phyloP scores from a whole-genome alignment of 1,140 invertebrate species.

The Xylocopa sonorina region DNA sequence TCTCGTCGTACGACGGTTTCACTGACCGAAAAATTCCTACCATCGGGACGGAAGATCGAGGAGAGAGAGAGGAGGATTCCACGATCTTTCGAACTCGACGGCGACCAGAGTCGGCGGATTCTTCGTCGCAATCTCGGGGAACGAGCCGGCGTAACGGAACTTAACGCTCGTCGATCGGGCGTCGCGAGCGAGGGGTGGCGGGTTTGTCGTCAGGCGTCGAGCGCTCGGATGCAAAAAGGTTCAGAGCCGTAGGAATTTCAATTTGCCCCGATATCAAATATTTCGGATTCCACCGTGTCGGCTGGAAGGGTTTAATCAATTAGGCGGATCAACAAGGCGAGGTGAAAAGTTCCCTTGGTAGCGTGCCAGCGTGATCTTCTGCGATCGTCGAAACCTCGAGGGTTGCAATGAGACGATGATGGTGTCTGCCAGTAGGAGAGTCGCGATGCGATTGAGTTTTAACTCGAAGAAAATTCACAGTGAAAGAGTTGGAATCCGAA shows the following conservation, averaged over 20 bases:
- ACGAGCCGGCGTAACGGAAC: background rate
- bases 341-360: slow-evolving; percentile 51
- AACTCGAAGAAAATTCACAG: no score
- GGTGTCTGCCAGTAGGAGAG: no score
- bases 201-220: no score
- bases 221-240: slow-evolving; percentile 60
- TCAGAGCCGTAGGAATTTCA: slow-evolving; percentile 58
- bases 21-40: background rate
- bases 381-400: no score
- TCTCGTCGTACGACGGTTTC: background rate
- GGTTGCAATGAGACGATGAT: background rate
- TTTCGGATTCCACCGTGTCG: slow-evolving; percentile 53
- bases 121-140: background rate
- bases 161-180: background rate
- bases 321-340: slow-evolving; percentile 49
- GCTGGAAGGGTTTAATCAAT: slow-evolving; percentile 58
- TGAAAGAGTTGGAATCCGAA: no score
- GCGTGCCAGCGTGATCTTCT: slow-evolving; percentile 49
- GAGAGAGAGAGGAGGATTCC: background rate
- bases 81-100: background rate
- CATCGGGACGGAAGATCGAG: background rate
- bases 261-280: slow-evolving; percentile 63
- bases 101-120: slow-evolving; percentile 21
- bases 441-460: no score
- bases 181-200: no score